Percentiles rank a stretch among this genome's conserved stretches.
phyloP scores from a whole-genome alignment of 2,888 invertebrate genomes.

The Pocota personata region DNA sequence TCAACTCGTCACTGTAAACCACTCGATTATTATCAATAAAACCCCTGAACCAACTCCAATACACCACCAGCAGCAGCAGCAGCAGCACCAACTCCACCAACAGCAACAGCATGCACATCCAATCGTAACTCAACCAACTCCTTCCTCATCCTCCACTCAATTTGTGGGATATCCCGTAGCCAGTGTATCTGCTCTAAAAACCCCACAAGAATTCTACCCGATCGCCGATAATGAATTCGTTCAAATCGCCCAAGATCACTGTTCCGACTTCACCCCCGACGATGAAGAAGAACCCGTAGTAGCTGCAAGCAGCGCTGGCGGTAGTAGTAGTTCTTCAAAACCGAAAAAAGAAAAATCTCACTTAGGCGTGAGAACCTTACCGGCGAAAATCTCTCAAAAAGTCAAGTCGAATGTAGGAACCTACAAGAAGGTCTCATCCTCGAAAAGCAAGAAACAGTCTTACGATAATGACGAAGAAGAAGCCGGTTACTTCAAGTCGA shows the following conservation, averaged over 20 bases:
- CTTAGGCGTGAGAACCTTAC: conserved; percentile 80
- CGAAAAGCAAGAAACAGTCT: conserved; percentile 74
- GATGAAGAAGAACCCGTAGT: conserved; percentile 82
- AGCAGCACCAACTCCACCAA: conserved; percentile 41
- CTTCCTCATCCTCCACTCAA: conserved; percentile 63
- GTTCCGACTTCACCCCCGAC: conserved; percentile 81
- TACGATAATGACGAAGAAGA: conserved; percentile 59
- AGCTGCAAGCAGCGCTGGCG: conserved; percentile 34
- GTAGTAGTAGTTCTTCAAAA: conserved; percentile 75
- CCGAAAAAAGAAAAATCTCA: conserved; percentile 81
- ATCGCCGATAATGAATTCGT: conserved; percentile 82
- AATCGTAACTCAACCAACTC: conserved; percentile 47
- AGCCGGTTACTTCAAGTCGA: conserved; percentile 80
- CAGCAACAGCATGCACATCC: conserved; percentile 33
- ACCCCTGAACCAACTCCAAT: conserved; percentile 78
- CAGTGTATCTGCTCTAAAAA: conserved; percentile 59
- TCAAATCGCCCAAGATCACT: conserved; percentile 80
- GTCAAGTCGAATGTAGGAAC: conserved; percentile 79
- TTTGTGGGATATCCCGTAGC: conserved; percentile 74
- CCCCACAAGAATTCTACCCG: conserved; percentile 78
- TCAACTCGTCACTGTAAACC: conserved; percentile 81
- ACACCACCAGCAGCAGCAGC: conserved; percentile 71
- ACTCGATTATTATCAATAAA: conserved; percentile 82
- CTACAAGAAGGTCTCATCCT: conserved; percentile 80
- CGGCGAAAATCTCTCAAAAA: conserved; percentile 82